Evolutionary conservation across 2,888 invertebrate species (phyloP).

Genomic region (Daptonema setosum): DNA sequence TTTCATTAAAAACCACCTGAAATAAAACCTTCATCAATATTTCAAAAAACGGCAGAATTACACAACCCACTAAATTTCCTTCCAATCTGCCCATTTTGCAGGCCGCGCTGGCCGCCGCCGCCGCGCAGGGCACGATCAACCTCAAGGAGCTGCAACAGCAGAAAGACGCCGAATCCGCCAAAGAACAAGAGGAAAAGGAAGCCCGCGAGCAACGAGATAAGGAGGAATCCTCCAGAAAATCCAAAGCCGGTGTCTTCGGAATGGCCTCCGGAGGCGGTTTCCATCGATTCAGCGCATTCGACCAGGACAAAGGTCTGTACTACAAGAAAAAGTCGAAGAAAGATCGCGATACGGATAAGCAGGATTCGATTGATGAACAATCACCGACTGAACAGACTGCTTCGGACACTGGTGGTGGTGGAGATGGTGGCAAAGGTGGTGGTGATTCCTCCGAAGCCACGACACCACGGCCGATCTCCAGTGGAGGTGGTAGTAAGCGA

Average conservation of each 20-base stretch:
- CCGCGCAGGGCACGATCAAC: neutral
- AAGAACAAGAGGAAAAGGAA: neutral
- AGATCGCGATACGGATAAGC: neutral
- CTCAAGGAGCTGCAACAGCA: neutral
- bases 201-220: neutral
- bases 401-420: neutral
- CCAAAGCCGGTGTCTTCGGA: neutral
- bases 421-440: too few species aligned
- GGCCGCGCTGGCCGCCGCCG: neutral
- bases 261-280: neutral
- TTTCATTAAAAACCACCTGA: too few species aligned
- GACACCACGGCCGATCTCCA: too few species aligned
- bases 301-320: neutral
- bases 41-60: too few species aligned
- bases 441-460: too few species aligned
- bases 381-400: neutral
- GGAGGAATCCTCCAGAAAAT: neutral
- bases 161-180: neutral
- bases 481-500: neutral
- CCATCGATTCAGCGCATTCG: neutral
- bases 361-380: neutral
- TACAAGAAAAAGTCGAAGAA: neutral
- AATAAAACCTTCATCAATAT: too few species aligned
- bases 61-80: too few species aligned
- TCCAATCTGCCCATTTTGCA: too few species aligned